Evolutionary conservation across 2,888 invertebrate species (phyloP), one percentile per base, ranked within the genome.

Genomic region (Leptinotarsa rubiginosa): DNA sequence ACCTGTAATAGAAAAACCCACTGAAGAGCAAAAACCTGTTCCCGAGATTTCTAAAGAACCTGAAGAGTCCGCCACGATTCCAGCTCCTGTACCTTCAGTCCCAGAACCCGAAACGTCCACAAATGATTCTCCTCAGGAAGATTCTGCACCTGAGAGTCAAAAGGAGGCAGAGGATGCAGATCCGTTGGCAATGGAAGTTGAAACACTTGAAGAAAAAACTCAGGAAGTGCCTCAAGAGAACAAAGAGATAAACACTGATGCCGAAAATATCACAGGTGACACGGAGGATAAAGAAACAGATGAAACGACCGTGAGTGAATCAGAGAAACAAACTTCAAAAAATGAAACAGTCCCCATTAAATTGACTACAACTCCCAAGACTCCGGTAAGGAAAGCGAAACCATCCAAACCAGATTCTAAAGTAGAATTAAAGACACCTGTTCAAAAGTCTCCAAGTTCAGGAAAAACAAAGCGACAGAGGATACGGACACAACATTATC

Each of bases 401-500:
- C 89, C 83, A 3, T 89, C 89, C 0, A 88, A 85, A 70, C 86
- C 87, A 77, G 85, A 80, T 5, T 69, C 84, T 10, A 86, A 84
- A 78, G 76, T 78, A 41, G 82, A 73, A 79, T 85, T 47, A 82
- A 87, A 77, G 78, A 86, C 77, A 49, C 69, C 80, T 16, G 70
- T 79, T 85, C 89, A 76, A 73, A 86, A 83, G 88, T 90, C 81
- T 75, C 89, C 75, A 1, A 75, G 70, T 50, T 75, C 80, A 3
- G 81, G 81, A 49, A 87, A 76, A 83, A 88, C 89, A 18, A 91
- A 91, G 83, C 87, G 92, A 80, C 89, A 89, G 76, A 88, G 92
- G 70, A 90, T 91, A 25, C 92, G 92, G 88, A 94, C 94, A 20
- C 95, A 95, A 85, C 91, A 93, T 15, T 96, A 95, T 88, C 96